Conservation (phyloP, 2,888 invertebrate species). For the Entomobrya multifasciata region DNA sequence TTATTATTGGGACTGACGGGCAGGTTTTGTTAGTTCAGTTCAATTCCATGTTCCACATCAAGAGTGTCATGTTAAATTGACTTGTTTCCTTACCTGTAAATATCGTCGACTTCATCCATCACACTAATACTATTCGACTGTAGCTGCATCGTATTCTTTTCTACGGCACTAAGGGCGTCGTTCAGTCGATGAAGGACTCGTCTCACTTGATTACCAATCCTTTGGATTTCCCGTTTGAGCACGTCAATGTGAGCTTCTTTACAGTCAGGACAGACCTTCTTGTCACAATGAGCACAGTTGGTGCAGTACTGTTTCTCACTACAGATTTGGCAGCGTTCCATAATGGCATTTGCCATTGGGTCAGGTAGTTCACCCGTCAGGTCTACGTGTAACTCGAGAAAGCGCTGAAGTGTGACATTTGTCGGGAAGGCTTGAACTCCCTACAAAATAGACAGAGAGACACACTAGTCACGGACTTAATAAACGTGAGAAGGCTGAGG, state of each 20-base stretch:
- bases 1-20: too few species aligned
- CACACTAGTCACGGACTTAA: background rate
- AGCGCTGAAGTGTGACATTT: conserved; percentile 96
- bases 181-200: conserved; percentile 93
- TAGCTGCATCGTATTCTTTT: conserved; percentile 93
- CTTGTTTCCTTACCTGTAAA: conserved; percentile 83
- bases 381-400: conserved; percentile 94
- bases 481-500: background rate
- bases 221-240: conserved; percentile 92
- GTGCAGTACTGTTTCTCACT: conserved; percentile 94
- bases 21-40: too few species aligned
- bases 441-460: conserved; percentile 81
- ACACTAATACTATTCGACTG: conserved; percentile 95
- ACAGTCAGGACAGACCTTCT: conserved; percentile 97
- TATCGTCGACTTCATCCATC: conserved; percentile 96
- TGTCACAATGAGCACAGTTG: conserved; percentile 97
- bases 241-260: conserved; percentile 97
- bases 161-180: conserved; percentile 91
- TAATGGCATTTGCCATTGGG: conserved; percentile 93
- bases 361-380: conserved; percentile 92
- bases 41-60: too few species aligned
- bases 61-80: too few species aligned
- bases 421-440: conserved; percentile 97
- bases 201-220: conserved; percentile 93
- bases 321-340: conserved; percentile 96